Evolutionary conservation across 2,797 vertebrate genomes (phyloP).

Genomic region (Tapera naevia): DNA sequence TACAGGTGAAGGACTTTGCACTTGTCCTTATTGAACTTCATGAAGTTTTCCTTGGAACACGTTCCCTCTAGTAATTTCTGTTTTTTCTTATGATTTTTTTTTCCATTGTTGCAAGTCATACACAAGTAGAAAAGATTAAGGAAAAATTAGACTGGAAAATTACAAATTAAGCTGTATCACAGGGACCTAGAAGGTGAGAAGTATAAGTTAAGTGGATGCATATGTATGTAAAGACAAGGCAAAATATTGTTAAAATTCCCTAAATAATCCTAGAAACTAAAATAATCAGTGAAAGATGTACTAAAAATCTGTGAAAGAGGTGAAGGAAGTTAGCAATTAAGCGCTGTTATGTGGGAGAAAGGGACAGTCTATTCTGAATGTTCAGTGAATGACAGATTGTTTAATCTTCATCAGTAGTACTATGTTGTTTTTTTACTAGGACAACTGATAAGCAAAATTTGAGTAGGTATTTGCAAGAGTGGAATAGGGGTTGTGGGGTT

Average conservation of each 20-base stretch:
- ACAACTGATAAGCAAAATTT: not conserved
- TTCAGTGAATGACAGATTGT: not conserved
- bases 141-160: not conserved
- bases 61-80: not conserved
- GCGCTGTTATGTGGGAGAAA: not conserved
- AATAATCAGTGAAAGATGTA: not conserved
- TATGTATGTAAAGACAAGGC: not conserved
- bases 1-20: not conserved
- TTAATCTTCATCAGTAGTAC: not conserved
- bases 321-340: not conserved
- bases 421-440: not conserved
- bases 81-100: not conserved
- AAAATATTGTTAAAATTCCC: not conserved
- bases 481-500: rapidly evolving
- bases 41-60: not conserved
- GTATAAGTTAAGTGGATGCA: not conserved
- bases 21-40: not conserved
- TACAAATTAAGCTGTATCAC: not conserved
- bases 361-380: not conserved
- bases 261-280: not conserved
- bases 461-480: not conserved
- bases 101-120: not conserved
- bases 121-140: not conserved
- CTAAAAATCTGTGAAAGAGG: not conserved
- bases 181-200: not conserved